These are phyloP conservation scores for Philotrypesis tridentata DNA, from an alignment of 1,140 invertebrate species.

Conservation along the genomic window DNA sequence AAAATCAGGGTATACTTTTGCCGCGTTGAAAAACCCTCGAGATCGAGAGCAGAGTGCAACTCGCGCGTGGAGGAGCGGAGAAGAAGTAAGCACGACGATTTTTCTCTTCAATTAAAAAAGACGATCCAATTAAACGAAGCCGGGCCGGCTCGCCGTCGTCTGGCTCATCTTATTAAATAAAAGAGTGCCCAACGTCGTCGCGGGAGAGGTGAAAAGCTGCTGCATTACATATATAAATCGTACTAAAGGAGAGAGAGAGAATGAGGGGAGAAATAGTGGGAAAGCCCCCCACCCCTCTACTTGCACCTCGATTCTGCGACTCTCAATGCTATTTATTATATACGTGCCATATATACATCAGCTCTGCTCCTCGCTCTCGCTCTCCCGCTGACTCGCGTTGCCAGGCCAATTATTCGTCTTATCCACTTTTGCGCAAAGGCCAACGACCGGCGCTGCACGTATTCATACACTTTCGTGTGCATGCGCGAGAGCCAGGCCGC, in stretches of 20 bases:
- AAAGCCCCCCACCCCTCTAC: not conserved
- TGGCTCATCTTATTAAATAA: not conserved
- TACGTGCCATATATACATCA: conserved; percentile 24
- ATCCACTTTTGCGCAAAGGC: conserved; percentile 61
- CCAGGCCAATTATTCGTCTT: conserved; percentile 56
- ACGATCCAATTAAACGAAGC: not conserved
- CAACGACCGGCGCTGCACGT: conserved; percentile 51
- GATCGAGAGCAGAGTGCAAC: not conserved
- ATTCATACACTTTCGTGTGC: conserved; percentile 16
- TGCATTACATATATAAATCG: not conserved
- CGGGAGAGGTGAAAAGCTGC: conserved; percentile 6
- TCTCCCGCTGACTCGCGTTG: conserved; percentile 41
- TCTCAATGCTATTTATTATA: conserved; percentile 25
- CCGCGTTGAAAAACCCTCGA: not conserved
- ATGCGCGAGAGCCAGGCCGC: not conserved
- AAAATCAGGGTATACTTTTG: not conserved
- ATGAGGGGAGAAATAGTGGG: not conserved
- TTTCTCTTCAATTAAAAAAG: not conserved
- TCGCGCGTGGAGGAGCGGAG: too few species aligned
- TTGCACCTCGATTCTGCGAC: not conserved
- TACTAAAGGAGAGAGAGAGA: not conserved
- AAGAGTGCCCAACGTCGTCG: not conserved
- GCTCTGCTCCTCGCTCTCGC: not conserved
- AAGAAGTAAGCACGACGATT: not conserved
- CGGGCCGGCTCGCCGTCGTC: not conserved